Evolutionary conservation across 2,113 vertebrate genomes (phyloP).

Genomic region (Hemiscyllium ocellatum): DNA sequence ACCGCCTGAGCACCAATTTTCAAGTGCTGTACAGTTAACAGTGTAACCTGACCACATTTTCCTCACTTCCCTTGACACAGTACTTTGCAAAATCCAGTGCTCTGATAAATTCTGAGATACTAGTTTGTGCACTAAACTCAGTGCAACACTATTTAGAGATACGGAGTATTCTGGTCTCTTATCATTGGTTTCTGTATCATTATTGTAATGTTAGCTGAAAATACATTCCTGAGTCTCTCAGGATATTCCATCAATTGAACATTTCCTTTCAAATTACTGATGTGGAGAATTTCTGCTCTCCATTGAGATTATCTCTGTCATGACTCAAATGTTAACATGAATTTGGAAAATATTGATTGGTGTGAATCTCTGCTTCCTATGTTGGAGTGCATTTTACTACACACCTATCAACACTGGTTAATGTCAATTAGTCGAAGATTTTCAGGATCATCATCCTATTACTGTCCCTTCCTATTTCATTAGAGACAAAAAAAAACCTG

Average conservation of each 20-base stretch:
- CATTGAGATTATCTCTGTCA: background rate
- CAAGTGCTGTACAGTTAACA: too few relatives aligned
- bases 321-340: background rate
- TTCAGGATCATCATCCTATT: background rate
- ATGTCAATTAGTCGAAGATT: background rate
- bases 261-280: background rate
- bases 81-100: too few relatives aligned
- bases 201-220: background rate
- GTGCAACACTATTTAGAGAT: background rate
- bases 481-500: too few relatives aligned
- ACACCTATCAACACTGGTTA: background rate
- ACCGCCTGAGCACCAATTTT: too few relatives aligned
- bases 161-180: background rate
- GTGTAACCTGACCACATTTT: background rate
- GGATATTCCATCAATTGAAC: background rate
- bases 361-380: background rate
- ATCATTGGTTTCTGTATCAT: background rate
- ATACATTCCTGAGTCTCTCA: background rate
- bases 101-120: background rate
- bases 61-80: background rate
- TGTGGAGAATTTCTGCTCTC: background rate
- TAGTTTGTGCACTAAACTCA: background rate
- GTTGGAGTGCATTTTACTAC: background rate
- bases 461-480: background rate
- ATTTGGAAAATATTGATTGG: background rate